phyloP scores from a whole-genome alignment of 2,888 invertebrate genomes.

The Serrognathus titanus region DNA sequence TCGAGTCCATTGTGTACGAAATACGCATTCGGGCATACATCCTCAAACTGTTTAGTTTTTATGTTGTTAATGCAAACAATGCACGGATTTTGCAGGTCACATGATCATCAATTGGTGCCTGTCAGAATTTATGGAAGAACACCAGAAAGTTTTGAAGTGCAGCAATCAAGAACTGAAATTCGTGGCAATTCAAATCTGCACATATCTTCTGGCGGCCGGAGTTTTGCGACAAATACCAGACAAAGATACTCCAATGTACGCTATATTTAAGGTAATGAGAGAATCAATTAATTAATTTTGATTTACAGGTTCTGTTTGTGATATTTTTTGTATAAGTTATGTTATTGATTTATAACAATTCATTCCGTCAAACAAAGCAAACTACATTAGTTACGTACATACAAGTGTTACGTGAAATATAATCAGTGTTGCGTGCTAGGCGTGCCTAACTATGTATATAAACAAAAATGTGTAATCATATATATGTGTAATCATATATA shows the following conservation, averaged over 20 bases:
- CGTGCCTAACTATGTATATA: no score
- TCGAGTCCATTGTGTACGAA: neutral
- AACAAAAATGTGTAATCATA: no score
- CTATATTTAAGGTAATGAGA: conserved; percentile 65
- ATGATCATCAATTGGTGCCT: conserved; percentile 89
- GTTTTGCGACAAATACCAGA: conserved; percentile 78
- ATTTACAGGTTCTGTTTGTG: neutral
- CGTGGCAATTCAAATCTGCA: conserved; percentile 80
- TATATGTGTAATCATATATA: no score
- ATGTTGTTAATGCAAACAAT: neutral
- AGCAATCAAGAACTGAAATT: conserved; percentile 71
- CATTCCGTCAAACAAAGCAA: no score
- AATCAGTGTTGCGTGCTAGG: no score
- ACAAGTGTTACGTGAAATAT: no score
- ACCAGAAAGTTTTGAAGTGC: conserved; percentile 60
- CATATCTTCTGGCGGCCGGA: conserved; percentile 82
- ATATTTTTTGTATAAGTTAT: neutral
- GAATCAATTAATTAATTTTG: neutral
- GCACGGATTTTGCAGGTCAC: conserved; percentile 67
- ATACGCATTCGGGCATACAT: conserved; percentile 3
- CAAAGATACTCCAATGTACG: conserved; percentile 64
- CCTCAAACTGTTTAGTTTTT: neutral
- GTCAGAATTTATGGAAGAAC: conserved; percentile 71
- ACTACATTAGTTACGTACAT: no score
- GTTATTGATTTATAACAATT: no score